A percentile compares a stretch with the other conserved stretches of the same genome.
These are phyloP conservation scores for Osedax frankpressi DNA, from an alignment of 2,888 invertebrate species.

Conservation along the genomic window DNA sequence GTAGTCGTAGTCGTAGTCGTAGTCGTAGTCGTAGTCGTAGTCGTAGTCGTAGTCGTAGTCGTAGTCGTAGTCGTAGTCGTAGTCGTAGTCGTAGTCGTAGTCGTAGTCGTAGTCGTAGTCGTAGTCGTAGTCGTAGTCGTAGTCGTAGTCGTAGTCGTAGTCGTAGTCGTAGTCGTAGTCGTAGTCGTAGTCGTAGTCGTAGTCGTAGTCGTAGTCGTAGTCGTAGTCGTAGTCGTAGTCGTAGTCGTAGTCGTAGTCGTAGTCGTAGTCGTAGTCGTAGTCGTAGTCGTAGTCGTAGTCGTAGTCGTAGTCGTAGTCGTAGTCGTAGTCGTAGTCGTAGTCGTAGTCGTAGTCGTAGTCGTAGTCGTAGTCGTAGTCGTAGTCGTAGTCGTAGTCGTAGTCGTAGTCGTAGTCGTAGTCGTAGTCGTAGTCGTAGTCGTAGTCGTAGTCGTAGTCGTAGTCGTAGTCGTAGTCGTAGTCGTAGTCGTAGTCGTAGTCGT, in stretches of 20 bases:
- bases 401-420: background rate
- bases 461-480: background rate
- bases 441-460: background rate
- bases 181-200: conserved; percentile 21
- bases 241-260: conserved; percentile 22
- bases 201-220: conserved; percentile 23
- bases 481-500: background rate
- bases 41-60: conserved; percentile 21
- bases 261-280: conserved; percentile 23
- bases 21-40: conserved; percentile 23
- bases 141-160: conserved; percentile 23
- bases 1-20: conserved; percentile 23
- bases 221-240: conserved; percentile 21
- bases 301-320: background rate
- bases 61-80: conserved; percentile 22
- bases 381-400: conserved; percentile 15
- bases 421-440: background rate
- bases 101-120: conserved; percentile 14
- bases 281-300: conserved; percentile 19
- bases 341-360: conserved; percentile 19
- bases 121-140: conserved; percentile 30
- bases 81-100: conserved; percentile 19
- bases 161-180: conserved; percentile 21
- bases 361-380: conserved; percentile 19
- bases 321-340: background rate